Conservation (phyloP, 1,140 invertebrate species). For the Linepithema humile region DNA sequence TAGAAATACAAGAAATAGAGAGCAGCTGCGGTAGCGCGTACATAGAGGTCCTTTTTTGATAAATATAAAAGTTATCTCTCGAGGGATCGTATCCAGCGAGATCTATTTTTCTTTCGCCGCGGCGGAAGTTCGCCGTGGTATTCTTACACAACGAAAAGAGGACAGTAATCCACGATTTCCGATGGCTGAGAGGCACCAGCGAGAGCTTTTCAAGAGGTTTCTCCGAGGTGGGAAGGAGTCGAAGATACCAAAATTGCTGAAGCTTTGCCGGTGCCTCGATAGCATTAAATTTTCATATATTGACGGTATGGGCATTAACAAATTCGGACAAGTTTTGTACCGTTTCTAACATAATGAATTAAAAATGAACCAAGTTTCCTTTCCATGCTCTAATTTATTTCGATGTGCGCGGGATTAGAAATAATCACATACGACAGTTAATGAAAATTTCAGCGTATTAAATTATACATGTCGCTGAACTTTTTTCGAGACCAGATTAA, state of each 20-base stretch:
- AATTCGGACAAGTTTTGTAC: constrained; percentile 66
- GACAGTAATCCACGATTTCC: constrained; percentile 68
- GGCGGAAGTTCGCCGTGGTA: constrained; percentile 50
- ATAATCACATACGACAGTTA: neutral
- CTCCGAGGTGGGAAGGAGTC: constrained; percentile 46
- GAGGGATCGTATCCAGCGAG: constrained; percentile 58
- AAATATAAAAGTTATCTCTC: constrained; percentile 69
- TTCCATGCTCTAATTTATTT: neutral
- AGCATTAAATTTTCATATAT: constrained; percentile 74
- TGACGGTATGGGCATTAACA: constrained; percentile 66
- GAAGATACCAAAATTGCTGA: constrained; percentile 45
- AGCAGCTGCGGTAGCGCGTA: neutral
- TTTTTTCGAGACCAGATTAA: neutral
- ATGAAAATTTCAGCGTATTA: neutral
- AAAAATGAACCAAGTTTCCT: neutral
- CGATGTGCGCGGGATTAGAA: neutral
- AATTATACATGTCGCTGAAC: neutral
- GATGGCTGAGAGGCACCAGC: constrained; percentile 37
- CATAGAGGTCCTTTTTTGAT: constrained; percentile 48
- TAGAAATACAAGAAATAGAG: constrained; percentile 40
- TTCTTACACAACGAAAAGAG: constrained; percentile 52
- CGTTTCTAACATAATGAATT: neutral
- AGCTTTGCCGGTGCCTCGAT: constrained; percentile 17
- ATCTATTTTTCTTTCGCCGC: constrained; percentile 68
- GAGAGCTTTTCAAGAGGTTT: constrained; percentile 29